phyloP scores from a whole-genome alignment of 2,113 vertebrate species.

The Rousettus leschenaultii region DNA sequence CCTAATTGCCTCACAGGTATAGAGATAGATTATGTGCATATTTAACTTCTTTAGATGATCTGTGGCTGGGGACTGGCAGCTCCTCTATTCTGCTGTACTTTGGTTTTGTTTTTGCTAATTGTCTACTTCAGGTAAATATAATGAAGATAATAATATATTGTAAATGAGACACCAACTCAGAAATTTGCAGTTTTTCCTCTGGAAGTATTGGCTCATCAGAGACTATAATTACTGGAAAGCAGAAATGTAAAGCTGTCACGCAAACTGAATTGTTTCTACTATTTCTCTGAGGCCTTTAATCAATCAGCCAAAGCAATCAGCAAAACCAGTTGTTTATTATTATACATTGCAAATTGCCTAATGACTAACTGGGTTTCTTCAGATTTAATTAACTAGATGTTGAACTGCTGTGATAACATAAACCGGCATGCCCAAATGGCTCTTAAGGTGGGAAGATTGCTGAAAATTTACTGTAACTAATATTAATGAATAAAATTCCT shows the following conservation, averaged over 20 bases:
- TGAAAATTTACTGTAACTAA: not conserved
- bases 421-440: not conserved
- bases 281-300: slow-evolving; percentile 50
- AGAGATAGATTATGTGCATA: not conserved
- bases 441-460: not conserved
- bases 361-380: slow-evolving; percentile 46
- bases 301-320: slow-evolving; percentile 57
- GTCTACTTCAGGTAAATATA: slow-evolving; percentile 59
- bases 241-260: slow-evolving; percentile 67
- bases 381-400: slow-evolving; percentile 43
- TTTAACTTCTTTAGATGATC: slow-evolving; percentile 21
- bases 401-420: slow-evolving; percentile 17
- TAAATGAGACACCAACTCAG: slow-evolving; percentile 41
- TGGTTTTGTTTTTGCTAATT: slow-evolving; percentile 36
- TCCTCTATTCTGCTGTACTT: not conserved
- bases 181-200: slow-evolving; percentile 39
- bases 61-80: not conserved
- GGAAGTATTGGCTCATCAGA: slow-evolving; percentile 48
- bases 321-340: slow-evolving; percentile 53
- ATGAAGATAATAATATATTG: slow-evolving; percentile 35
- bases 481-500: not conserved
- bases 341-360: slow-evolving; percentile 36
- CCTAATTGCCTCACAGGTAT: not conserved
- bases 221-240: slow-evolving; percentile 67
- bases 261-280: slow-evolving; percentile 55